These are phyloP conservation scores for Dermatemys mawii DNA, from an alignment of 2,113 vertebrate species.

Conservation along the genomic window DNA sequence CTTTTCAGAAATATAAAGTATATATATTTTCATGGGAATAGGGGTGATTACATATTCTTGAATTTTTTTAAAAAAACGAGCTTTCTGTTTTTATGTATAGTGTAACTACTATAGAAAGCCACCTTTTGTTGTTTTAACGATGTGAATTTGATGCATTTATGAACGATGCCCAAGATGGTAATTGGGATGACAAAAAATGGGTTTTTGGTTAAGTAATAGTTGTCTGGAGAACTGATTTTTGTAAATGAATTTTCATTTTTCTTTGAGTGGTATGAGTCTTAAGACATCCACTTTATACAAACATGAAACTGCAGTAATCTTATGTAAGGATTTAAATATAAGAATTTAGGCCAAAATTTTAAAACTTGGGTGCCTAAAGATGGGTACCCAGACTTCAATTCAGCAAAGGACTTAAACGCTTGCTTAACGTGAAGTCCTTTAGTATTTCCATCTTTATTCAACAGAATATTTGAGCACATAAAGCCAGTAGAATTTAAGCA, in stretches of 20 bases:
- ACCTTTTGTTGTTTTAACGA: not conserved
- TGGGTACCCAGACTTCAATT: not conserved
- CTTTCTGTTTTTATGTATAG: not conserved
- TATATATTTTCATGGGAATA: not conserved
- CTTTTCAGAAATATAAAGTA: not conserved
- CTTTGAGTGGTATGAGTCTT: not conserved
- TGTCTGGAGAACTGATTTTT: not conserved
- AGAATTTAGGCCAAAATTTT: conserved; percentile 2
- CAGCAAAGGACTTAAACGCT: not conserved
- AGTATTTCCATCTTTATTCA: not conserved
- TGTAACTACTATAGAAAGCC: not conserved
- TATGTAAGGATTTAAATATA: not conserved
- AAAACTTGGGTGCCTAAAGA: not conserved
- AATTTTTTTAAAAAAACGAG: not conserved
- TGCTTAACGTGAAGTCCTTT: not conserved
- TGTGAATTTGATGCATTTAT: not conserved
- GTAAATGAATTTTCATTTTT: not conserved
- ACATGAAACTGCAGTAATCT: not conserved
- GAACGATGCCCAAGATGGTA: not conserved
- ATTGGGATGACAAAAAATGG: not conserved
- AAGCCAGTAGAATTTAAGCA: not conserved
- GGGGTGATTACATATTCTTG: not conserved
- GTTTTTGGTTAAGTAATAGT: not conserved
- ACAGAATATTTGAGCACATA: not conserved
- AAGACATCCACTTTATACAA: not conserved